Conservation (phyloP, 1,140 invertebrate species). For the Drosophila nasuta region DNA sequence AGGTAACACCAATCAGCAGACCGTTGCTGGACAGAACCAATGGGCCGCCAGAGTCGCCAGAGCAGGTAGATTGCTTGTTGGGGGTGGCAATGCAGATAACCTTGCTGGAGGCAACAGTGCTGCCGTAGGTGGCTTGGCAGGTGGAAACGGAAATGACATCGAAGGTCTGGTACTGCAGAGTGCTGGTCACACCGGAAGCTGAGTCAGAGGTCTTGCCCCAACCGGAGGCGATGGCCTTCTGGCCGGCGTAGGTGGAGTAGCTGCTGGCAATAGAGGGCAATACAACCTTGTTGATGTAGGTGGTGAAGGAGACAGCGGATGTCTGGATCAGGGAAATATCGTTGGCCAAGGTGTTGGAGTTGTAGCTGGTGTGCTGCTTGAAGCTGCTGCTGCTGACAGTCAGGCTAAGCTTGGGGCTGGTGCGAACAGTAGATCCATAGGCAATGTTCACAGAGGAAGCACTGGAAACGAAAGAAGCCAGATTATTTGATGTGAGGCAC, state of each 20-base stretch:
- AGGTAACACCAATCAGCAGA: slow-evolving; percentile 86
- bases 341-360: slow-evolving; percentile 49
- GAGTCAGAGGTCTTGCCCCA: slow-evolving; percentile 63
- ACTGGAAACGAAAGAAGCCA: slow-evolving; percentile 25
- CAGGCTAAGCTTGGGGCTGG: slow-evolving; percentile 34
- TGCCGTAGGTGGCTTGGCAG: slow-evolving; percentile 50
- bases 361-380: slow-evolving; percentile 60
- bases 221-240: slow-evolving; percentile 64
- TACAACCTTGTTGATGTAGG: slow-evolving; percentile 39
- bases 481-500: not conserved
- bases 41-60: slow-evolving; percentile 87
- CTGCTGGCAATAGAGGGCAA: slow-evolving; percentile 45
- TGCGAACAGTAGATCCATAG: slow-evolving; percentile 64
- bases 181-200: slow-evolving; percentile 42
- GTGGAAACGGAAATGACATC: slow-evolving; percentile 15
- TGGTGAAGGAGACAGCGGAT: slow-evolving; percentile 19
- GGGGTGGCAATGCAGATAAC: slow-evolving; percentile 66
- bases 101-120: slow-evolving; percentile 1
- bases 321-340: slow-evolving; percentile 69
- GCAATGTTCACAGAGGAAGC: slow-evolving; percentile 55
- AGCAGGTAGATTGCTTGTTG: slow-evolving; percentile 72
- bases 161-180: slow-evolving; percentile 43
- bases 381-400: slow-evolving; percentile 55
- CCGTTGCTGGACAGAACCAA: slow-evolving; percentile 82
- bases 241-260: slow-evolving; percentile 62